Conservation (phyloP, 2,797 vertebrate genomes). For the Centropyge bicolor region DNA sequence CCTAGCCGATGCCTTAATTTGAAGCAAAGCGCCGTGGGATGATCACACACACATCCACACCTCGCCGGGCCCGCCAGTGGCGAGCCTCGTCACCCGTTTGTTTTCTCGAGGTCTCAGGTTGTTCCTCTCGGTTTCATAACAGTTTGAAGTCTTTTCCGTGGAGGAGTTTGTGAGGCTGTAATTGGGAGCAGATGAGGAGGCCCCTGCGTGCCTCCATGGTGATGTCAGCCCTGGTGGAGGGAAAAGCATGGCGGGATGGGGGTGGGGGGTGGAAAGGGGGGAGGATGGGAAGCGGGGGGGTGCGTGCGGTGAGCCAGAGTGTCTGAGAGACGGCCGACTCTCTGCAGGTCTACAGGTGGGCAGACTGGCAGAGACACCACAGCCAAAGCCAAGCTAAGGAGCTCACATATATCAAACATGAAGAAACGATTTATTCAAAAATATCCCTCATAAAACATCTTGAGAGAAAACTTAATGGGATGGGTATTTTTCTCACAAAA, state of each 20-base stretch:
- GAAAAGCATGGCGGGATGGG: constrained; percentile 61
- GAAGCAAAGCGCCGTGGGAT: constrained; percentile 30
- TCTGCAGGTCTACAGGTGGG: constrained; percentile 69
- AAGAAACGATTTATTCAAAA: constrained; percentile 9
- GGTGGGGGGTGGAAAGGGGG: constrained; percentile 23
- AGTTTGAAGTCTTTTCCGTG: constrained; percentile 72
- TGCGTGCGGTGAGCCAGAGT: constrained; percentile 58
- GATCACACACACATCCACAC: constrained; percentile 56
- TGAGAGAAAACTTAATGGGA: constrained; percentile 13
- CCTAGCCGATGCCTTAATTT: constrained; percentile 32
- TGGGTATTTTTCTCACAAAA: constrained; percentile 9
- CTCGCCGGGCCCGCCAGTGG: constrained; percentile 41
- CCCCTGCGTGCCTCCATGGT: constrained; percentile 82
- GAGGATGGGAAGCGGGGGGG: constrained; percentile 25
- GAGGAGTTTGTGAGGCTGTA: constrained; percentile 73
- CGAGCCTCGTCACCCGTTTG: constrained; percentile 50
- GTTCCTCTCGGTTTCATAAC: constrained; percentile 75
- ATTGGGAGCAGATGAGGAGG: constrained; percentile 87
- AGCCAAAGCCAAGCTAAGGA: constrained; percentile 3
- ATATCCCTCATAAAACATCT: constrained; percentile 24
- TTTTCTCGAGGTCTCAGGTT: constrained; percentile 74
- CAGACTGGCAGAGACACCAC: constrained; percentile 22
- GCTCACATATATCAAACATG: constrained; percentile 2
- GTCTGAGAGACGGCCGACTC: constrained; percentile 61
- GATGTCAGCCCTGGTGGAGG: constrained; percentile 82